A percentile compares a stretch with the other conserved stretches of the same genome.
These are phyloP conservation scores for Rhopilema esculentum DNA, from an alignment of 30 jellyfish, hydroid and myxozoan species.

Conservation along the genomic window DNA sequence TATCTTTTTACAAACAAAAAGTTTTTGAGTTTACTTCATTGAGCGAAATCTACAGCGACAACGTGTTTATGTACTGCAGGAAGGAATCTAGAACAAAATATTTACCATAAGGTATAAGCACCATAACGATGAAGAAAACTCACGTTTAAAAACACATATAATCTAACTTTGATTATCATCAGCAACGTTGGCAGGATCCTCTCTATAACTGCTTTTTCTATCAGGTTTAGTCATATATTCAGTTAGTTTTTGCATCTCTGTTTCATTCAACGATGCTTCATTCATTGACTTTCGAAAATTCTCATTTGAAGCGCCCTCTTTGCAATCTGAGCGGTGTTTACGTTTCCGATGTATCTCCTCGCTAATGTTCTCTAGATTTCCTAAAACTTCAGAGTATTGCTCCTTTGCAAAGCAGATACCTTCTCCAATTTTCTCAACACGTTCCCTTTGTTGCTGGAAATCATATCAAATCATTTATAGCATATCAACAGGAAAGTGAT, in stretches of 20 bases:
- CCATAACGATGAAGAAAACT: not conserved
- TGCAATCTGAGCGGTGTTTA: constrained; percentile 7
- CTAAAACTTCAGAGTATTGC: constrained; percentile 71
- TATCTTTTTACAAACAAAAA: too few relatives aligned
- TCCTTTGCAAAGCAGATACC: constrained; percentile 80
- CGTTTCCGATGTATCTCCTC: constrained; percentile 89
- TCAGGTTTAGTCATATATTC: constrained; percentile 16
- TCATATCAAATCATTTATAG: too few relatives aligned
- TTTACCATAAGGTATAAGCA: too few relatives aligned
- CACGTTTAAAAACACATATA: not conserved
- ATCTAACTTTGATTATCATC: not conserved
- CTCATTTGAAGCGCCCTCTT: constrained; percentile 7
- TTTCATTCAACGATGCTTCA: constrained; percentile 52
- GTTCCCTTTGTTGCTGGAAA: constrained; percentile 77
- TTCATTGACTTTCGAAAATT: constrained; percentile 46
- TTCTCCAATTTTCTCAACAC: constrained; percentile 77
- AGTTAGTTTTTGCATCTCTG: constrained; percentile 29
- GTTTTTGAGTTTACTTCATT: too few relatives aligned
- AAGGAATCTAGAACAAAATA: too few relatives aligned
- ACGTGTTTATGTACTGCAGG: too few relatives aligned
- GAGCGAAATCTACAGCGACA: too few relatives aligned
- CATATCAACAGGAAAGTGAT: not conserved
- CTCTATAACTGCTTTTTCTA: not conserved
- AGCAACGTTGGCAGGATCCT: not conserved
- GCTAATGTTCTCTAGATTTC: constrained; percentile 84